Percentiles rank a stretch among this genome's conserved stretches.
Evolutionary conservation across 2,113 vertebrate genomes (phyloP).

Genomic region (Catharus bicknelli): DNA sequence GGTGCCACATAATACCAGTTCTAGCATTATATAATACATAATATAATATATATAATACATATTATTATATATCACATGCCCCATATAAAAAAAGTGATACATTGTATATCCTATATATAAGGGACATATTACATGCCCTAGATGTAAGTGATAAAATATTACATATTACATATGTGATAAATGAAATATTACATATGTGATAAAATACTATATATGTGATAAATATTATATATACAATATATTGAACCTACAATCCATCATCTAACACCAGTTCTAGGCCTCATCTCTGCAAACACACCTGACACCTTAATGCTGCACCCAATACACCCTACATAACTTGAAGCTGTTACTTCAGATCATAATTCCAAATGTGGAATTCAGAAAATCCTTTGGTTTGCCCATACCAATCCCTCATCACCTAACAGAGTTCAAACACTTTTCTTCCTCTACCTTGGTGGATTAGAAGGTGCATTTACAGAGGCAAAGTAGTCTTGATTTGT

Average conservation of each 20-base stretch:
- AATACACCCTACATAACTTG: accelerated
- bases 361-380: neutral
- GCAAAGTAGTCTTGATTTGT: slow-evolving; percentile 98
- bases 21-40: no score
- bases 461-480: slow-evolving; percentile 96
- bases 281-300: neutral
- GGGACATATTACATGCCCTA: no score
- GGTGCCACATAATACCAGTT: neutral
- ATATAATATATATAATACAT: no score
- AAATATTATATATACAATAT: no score
- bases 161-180: no score
- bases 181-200: no score
- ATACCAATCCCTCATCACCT: neutral
- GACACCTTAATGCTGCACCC: neutral
- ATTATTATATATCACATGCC: no score
- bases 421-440: neutral
- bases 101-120: no score
- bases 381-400: neutral
- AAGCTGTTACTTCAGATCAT: accelerated
- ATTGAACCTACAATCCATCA: no score
- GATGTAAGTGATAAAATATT: no score
- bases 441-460: slow-evolving; percentile 87
- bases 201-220: no score
- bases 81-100: no score
- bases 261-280: neutral